phyloP scores from a whole-genome alignment of 2,113 vertebrate genomes.

The Diglossa brunneiventris region DNA sequence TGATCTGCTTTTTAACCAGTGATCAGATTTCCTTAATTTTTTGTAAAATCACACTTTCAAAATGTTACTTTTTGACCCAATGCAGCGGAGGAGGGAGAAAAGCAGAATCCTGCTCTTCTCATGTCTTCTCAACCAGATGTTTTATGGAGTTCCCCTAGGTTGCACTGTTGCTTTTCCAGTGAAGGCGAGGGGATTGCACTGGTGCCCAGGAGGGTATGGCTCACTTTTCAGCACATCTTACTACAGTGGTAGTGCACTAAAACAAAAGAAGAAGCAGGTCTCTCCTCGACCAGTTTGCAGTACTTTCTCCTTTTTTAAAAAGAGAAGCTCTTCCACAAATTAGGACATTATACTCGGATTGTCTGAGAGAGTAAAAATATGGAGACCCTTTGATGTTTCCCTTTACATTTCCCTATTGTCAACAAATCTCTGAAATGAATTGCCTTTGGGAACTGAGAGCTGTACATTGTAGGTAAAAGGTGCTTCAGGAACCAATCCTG shows the following conservation, averaged over 20 bases:
- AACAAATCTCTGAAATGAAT: background rate
- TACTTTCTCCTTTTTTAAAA: background rate
- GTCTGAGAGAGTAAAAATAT: background rate
- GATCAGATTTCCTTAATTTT: background rate
- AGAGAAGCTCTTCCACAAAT: background rate
- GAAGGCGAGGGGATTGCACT: background rate
- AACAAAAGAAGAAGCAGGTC: background rate
- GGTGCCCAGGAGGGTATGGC: background rate
- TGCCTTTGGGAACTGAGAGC: constrained; percentile 31
- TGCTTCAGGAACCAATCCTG: constrained; percentile 20
- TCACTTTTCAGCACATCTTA: background rate
- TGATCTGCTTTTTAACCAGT: background rate
- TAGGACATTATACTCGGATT: background rate
- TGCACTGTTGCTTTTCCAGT: constrained; percentile 41
- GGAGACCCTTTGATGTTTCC: background rate
- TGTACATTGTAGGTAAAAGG: background rate
- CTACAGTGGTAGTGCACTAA: background rate
- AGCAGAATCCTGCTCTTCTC: background rate
- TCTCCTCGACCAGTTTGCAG: background rate
- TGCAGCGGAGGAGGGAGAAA: background rate
- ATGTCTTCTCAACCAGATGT: background rate
- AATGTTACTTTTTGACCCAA: background rate
- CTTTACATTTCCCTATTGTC: background rate
- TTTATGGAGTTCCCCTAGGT: constrained; percentile 5
- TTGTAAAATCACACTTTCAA: background rate